Percentiles rank a stretch among this genome's conserved stretches.
phyloP scores from a whole-genome alignment of 2,797 vertebrate genomes.

The Pseudopleuronectes americanus region DNA sequence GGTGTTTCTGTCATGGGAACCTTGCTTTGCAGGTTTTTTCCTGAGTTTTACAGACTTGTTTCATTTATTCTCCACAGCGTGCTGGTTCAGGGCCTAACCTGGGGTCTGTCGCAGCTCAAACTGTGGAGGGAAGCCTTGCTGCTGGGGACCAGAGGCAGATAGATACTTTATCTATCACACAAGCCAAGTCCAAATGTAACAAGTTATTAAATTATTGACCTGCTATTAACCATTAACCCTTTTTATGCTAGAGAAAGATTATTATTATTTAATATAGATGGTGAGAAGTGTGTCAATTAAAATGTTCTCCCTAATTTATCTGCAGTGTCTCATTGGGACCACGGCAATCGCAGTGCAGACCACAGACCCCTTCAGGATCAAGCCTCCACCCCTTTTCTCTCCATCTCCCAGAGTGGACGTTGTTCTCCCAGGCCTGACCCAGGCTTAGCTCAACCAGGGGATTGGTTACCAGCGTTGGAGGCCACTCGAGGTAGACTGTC shows the following conservation, averaged over 20 bases:
- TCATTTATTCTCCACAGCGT: constrained; percentile 40
- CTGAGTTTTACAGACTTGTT: constrained; percentile 1
- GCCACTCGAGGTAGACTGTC: constrained; percentile 40
- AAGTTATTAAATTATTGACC: not conserved
- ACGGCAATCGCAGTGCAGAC: constrained; percentile 45
- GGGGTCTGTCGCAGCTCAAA: constrained; percentile 42
- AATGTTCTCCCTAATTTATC: constrained; percentile 9
- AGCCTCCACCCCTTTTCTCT: constrained; percentile 65
- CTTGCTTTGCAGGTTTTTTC: not conserved
- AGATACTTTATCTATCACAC: constrained; percentile 48
- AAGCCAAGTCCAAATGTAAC: constrained; percentile 71
- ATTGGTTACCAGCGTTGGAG: constrained; percentile 69
- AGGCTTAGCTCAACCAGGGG: constrained; percentile 57
- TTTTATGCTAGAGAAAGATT: not conserved
- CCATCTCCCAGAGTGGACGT: constrained; percentile 70
- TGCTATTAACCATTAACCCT: not conserved
- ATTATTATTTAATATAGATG: not conserved
- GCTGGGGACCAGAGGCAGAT: constrained; percentile 49
- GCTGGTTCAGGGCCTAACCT: constrained; percentile 32
- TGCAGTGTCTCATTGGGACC: constrained; percentile 72
- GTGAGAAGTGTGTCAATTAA: not conserved
- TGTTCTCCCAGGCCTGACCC: constrained; percentile 72
- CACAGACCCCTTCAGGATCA: constrained; percentile 61
- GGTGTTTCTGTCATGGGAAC: not conserved
- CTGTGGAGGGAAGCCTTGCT: constrained; percentile 48